Evolutionary conservation across 2,797 vertebrate species (phyloP).

Genomic region (Apogon talboti): DNA sequence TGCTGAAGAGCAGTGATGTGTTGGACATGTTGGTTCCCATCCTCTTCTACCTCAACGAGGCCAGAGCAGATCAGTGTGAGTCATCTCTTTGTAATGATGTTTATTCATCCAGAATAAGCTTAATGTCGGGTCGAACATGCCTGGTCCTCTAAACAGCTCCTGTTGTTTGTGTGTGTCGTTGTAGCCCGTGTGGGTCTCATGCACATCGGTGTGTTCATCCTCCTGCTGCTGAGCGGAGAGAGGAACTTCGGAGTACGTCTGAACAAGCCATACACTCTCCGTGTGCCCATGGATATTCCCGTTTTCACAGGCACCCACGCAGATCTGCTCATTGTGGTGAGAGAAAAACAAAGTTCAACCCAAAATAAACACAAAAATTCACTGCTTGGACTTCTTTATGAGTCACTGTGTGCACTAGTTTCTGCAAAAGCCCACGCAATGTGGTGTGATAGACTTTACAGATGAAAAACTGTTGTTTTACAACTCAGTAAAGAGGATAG

Average conservation of each 20-base stretch:
- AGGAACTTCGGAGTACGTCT: conserved; percentile 97
- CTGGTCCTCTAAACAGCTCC: neutral
- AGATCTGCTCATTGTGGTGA: conserved; percentile 94
- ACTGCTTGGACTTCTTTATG: no score
- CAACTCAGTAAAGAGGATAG: no score
- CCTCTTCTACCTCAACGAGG: conserved; percentile 94
- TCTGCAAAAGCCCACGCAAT: no score
- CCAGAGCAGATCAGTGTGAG: conserved; percentile 95
- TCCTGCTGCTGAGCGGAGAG: conserved; percentile 96
- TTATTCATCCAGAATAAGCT: neutral
- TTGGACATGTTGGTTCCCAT: conserved; percentile 95
- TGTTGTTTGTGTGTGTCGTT: neutral
- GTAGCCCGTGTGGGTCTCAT: conserved; percentile 74
- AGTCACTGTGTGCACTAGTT: no score
- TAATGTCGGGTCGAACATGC: neutral
- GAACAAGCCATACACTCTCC: conserved; percentile 94
- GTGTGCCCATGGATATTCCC: conserved; percentile 95
- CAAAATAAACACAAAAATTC: neutral
- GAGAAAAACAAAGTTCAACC: conserved; percentile 23
- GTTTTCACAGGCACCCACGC: conserved; percentile 97
- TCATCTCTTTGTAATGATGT: neutral
- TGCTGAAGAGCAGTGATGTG: conserved; percentile 97
- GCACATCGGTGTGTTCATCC: conserved; percentile 80
- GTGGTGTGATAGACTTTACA: no score
- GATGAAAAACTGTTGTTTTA: no score